Base-by-base conservation (phyloP, 2,888 invertebrate species). In the Mimachlamys varia region DNA sequence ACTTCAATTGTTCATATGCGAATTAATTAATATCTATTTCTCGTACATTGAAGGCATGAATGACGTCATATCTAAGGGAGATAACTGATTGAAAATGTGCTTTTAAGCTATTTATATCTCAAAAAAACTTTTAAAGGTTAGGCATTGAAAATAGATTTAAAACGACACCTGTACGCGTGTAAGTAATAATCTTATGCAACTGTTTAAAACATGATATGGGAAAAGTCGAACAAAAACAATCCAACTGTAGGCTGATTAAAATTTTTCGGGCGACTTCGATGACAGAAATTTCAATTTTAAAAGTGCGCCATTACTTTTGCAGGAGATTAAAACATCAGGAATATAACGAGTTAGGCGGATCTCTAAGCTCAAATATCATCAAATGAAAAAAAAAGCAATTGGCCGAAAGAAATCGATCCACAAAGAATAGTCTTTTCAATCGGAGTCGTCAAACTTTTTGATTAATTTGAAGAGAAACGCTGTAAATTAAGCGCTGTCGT, bases 381-480 rank as follows among this genome's bases (percentile, higher is more conserved):
- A 76, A 27, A 27, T 13, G 12, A 33, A 33, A 76, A 53, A 76
- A 27, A 33, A 10, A 33, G n/a, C n/a, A 76, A 76, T 76, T 76
- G 76, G 33, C 76, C 12, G 0, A 27, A 44, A 33, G 76, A 76
- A 76, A 76, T 27, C 2, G 33, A 76, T 27, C 3, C 76, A 33
- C 10, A 33, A 27, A 33, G 22, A 76, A 76, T 33, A 12, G 2
- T 27, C 7, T 33, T 27, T 76, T 76, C 76, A 76, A 76, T 10
- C 76, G 22, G 33, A 76, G 76, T 76, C 76, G 15, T 76, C 76
- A 76, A 76, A 33, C 27, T 76, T 76, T 76, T 76, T 76, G 27
- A 76, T 76, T 76, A 33, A 76, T 76, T 33, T 76, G 76, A 76
- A 76, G 76, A 33, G 76, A 76, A 76, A 76, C 33, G 27, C 76